Base-by-base conservation (phyloP, 64 coral and sea anemone species). In the Acropora yongei region DNA sequence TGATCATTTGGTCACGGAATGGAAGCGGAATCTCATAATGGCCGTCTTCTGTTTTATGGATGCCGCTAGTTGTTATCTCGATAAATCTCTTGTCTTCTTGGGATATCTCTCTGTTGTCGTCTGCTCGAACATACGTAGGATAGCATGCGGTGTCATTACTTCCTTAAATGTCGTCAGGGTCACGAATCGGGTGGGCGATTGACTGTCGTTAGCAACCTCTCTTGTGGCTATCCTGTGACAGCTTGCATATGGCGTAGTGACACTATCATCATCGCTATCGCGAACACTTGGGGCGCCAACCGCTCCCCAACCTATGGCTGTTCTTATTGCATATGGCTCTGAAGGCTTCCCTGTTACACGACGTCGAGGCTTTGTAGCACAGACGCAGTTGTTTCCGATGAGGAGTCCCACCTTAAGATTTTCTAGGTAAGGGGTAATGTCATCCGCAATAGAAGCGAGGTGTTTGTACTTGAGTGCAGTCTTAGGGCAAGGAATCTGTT, bases 291-390 rank as follows among this genome's bases (percentile, higher is more conserved):
- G 51, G 69, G 89, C 82, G 60, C 87, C 74, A 89, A 89, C 58
- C 16, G 79, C 74, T 89, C 87, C 87, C 87, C 87, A 89, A 76
- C 87, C 73, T 18, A 89, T 40, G 20, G 76, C 42, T 42, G 87
- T 76, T 61, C 49, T 89, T 58, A 78, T 78, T 72, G 77, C 67
- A 18, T 91, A 91, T 16, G 89, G 67, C 76, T 91, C 89, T 71
- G 80, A 78, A 51, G 81, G 78, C 73, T 80, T 60, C 47, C 77
- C 89, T 19, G 65, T n/a, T 49, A 91, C 44, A 44, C 78, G 63
- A 78, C 77, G 48, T 45, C 57, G 58, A 13, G 75, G 88, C 65
- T 78, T 40, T 78, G 83, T 80, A 72, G 78, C 89, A 68, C 65
- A 72, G 4, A 65, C 39, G 40, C 63, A 91, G 68, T 91, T 91